phyloP scores from a whole-genome alignment of 2,797 vertebrate genomes.

The Cyprinodon diabolis region DNA sequence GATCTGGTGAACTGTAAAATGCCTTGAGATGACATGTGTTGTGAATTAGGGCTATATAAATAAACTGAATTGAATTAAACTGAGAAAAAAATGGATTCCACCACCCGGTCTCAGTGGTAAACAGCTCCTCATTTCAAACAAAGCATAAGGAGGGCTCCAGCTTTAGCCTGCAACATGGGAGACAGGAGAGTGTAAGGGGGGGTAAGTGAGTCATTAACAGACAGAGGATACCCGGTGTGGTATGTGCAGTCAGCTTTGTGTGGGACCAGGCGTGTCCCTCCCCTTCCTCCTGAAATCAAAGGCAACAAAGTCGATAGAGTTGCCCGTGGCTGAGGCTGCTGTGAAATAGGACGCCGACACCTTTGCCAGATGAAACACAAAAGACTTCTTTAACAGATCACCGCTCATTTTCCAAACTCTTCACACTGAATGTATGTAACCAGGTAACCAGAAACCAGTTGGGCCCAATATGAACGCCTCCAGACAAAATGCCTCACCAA shows the following conservation, averaged over 20 bases:
- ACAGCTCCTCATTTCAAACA: constrained; percentile 30
- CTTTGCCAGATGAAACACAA: constrained; percentile 69
- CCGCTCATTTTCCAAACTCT: constrained; percentile 42
- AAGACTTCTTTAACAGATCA: constrained; percentile 66
- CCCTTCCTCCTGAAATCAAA: constrained; percentile 80
- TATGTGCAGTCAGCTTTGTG: constrained; percentile 75
- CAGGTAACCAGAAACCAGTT: constrained; percentile 35
- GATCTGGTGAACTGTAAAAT: too few relatives aligned
- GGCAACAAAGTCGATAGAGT: constrained; percentile 73
- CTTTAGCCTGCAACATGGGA: constrained; percentile 55
- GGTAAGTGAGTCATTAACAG: constrained; percentile 70
- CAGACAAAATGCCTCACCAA: constrained; percentile 27
- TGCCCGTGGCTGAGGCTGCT: constrained; percentile 64
- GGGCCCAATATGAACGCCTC: constrained; percentile 49
- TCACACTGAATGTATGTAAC: constrained; percentile 58
- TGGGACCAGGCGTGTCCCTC: constrained; percentile 68
- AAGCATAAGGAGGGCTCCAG: constrained; percentile 36
- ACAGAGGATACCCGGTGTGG: constrained; percentile 66
- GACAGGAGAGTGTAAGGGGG: constrained; percentile 39
- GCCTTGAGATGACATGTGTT: too few relatives aligned
- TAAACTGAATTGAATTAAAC: too few relatives aligned
- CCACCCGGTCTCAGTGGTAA: constrained; percentile 32
- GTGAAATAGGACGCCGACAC: constrained; percentile 67
- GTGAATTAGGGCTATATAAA: too few relatives aligned
- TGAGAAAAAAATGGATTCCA: constrained; percentile 24